Percentiles rank a stretch among this genome's conserved stretches.
phyloP scores from a whole-genome alignment of 2,888 invertebrate species.

The Meloe dianella region DNA sequence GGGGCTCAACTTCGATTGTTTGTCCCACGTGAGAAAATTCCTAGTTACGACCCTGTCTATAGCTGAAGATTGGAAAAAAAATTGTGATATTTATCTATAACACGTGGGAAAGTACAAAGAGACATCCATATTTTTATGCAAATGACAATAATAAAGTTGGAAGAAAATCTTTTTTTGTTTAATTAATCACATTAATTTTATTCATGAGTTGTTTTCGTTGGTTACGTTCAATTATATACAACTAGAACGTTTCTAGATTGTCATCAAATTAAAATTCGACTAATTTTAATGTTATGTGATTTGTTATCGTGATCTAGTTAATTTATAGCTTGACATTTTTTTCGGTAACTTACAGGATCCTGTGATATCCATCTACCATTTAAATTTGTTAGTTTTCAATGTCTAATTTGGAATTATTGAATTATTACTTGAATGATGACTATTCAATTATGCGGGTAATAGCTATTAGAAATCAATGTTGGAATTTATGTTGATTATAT shows the following conservation, averaged over 20 bases:
- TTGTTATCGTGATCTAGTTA: slow-evolving; percentile 1
- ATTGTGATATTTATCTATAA: background rate
- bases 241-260: background rate
- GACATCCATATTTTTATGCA: background rate
- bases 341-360: background rate
- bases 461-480: background rate
- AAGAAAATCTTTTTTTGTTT: background rate
- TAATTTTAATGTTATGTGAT: background rate
- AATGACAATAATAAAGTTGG: background rate
- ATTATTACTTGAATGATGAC: background rate
- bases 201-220: background rate
- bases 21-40: no score
- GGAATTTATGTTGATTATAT: slow-evolving; percentile 45
- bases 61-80: background rate
- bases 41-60: no score
- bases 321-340: slow-evolving; percentile 4
- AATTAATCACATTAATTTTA: background rate
- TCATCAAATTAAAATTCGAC: background rate
- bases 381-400: background rate
- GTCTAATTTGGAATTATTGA: background rate
- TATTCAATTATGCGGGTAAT: slow-evolving; percentile 4
- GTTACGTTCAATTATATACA: background rate
- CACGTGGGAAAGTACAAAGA: background rate
- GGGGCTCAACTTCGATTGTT: no score
- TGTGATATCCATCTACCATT: background rate